Conservation (phyloP, 2,113 vertebrate genomes). For the Campylomormyrus tamandua region DNA sequence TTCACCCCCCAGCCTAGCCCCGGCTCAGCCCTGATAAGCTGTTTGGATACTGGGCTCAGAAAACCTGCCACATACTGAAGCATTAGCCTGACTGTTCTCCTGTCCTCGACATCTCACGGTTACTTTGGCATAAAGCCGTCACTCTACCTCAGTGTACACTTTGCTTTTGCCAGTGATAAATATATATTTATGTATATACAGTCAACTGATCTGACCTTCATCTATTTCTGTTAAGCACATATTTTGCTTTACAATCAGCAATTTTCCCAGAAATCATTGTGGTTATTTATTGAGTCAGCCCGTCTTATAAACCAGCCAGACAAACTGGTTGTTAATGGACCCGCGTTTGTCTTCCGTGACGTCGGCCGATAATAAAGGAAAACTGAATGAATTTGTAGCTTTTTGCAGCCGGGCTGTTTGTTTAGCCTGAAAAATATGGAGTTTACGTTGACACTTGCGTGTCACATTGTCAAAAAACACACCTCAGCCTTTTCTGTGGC, state of each 20-base stretch:
- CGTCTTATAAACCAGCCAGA: conserved; percentile 17
- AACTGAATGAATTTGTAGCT: conserved; percentile 19
- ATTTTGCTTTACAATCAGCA: conserved; percentile 18
- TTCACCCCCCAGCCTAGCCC: not conserved
- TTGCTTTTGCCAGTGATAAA: not conserved
- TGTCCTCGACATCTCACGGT: not conserved
- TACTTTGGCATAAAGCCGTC: not conserved
- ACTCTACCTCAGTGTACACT: not conserved
- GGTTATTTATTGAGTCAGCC: conserved; percentile 10
- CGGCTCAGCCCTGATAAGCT: not conserved
- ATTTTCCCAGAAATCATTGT: conserved; percentile 16
- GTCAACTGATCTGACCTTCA: not conserved
- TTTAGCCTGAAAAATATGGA: not conserved
- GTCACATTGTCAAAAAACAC: not conserved
- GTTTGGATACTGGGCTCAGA: not conserved
- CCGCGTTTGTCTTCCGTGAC: conserved; percentile 18
- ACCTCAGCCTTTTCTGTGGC: not conserved
- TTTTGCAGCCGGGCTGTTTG: conserved; percentile 3
- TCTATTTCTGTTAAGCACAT: conserved; percentile 16
- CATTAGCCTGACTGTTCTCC: not conserved
- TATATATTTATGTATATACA: not conserved
- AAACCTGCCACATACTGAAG: not conserved
- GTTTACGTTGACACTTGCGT: not conserved
- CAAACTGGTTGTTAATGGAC: conserved; percentile 20
- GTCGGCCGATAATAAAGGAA: conserved; percentile 11